Evolutionary conservation across 2,113 vertebrate species (phyloP).

Genomic region (Nipponia nippon): DNA sequence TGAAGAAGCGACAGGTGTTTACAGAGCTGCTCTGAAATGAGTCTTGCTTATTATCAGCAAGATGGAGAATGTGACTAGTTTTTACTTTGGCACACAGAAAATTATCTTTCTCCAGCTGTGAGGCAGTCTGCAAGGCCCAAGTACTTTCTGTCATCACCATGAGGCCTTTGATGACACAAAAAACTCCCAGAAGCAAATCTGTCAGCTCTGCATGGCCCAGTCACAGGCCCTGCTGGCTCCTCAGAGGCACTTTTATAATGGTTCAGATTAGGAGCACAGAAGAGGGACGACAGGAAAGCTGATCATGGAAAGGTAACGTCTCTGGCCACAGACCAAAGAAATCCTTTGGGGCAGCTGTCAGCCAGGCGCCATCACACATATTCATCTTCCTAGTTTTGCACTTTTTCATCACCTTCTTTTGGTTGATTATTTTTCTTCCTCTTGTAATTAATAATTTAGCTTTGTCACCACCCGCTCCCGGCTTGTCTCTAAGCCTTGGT

Average conservation of each 20-base stretch:
- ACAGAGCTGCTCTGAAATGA: slow-evolving; percentile 23
- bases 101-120: not conserved
- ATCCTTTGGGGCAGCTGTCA: not conserved
- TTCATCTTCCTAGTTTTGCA: slow-evolving; percentile 19
- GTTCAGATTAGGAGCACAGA: slow-evolving; percentile 27
- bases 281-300: slow-evolving; percentile 36
- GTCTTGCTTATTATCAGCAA: slow-evolving; percentile 38
- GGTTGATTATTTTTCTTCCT: slow-evolving; percentile 11
- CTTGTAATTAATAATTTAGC: slow-evolving; percentile 85
- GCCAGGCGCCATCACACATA: not conserved
- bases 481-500: slow-evolving; percentile 84
- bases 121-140: not conserved
- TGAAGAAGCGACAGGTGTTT: not conserved
- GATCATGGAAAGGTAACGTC: slow-evolving; percentile 16
- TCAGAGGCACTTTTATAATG: slow-evolving; percentile 61
- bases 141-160: not conserved
- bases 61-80: not conserved
- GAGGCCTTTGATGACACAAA: not conserved
- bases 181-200: slow-evolving; percentile 24
- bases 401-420: slow-evolving; percentile 33
- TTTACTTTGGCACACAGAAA: slow-evolving; percentile 48
- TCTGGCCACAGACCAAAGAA: slow-evolving; percentile 21
- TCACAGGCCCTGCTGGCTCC: not conserved
- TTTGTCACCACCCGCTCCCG: slow-evolving; percentile 88
- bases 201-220: not conserved